Base-by-base conservation (phyloP, 1,140 invertebrate species). In the Drosophila kohkoa region DNA sequence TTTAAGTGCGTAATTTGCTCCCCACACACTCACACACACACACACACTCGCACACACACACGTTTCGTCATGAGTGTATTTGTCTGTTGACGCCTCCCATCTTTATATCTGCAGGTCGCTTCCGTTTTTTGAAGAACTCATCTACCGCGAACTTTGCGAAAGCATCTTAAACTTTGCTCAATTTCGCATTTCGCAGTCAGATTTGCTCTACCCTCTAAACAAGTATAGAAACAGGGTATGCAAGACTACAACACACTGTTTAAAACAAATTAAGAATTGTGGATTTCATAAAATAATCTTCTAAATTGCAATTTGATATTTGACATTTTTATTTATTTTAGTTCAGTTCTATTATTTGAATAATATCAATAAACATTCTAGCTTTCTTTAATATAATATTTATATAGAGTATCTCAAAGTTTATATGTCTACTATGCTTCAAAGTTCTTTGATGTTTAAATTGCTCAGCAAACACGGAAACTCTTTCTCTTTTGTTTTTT, bases 1-100 rank as follows among this genome's bases (percentile, higher is more conserved):
- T 91, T 91, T 91, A 88, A 82, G 88, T 91, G 88, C 88, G 88
- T 91, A 91, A 91, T 91, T 91, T 91, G 83, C 79, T 85, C 79
- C 82, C 78, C 86, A 81, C 78, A 86, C 75, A 89, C 69, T 75
- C 65, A 63, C 28, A 62, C 55, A 77, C 64, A 77, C 35, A 59
- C 32, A 65, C 20, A 41, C 43, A 66, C 46, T 38, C 30, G 58
- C 6, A 67, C 15, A 45, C 28, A 46, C 30, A 30, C 41, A 35
- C n/a, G 10, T 16, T 45, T 7, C 7, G 8, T 10, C 8, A 58
- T 32, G 20, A 60, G 32, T 75, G 35, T 67, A 15, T 75, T 41
- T 65, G 77, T 76, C 45, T 74, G 65, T 74, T 77, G 70, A 73
- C 65, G 58, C 71, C 71, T 77, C 54, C 30, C 52, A 77, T 68